Percentiles rank a stretch among this genome's conserved stretches.
Conservation (phyloP, 2,888 invertebrate genomes). For the Catocala nupta region DNA sequence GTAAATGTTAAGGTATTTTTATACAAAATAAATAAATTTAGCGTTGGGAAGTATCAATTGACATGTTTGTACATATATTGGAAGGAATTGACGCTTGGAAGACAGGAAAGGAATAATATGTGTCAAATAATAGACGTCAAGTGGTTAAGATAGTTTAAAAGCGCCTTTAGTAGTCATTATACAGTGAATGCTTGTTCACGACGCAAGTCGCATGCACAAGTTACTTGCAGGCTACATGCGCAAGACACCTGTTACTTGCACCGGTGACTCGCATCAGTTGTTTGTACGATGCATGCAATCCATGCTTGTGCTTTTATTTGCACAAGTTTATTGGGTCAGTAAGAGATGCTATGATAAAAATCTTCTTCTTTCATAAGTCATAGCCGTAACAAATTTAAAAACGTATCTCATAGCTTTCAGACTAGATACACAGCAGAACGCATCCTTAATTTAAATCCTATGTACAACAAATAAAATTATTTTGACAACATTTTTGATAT, state of each 20-base stretch:
- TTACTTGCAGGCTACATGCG: too few relatives aligned
- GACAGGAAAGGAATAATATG: conserved; percentile 74
- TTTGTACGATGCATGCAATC: too few relatives aligned
- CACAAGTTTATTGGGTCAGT: too few relatives aligned
- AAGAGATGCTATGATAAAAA: too few relatives aligned
- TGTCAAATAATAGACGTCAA: conserved; percentile 46
- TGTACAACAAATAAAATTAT: conserved; percentile 44
- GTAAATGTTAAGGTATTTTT: neutral
- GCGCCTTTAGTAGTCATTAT: conserved; percentile 10
- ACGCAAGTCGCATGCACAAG: too few relatives aligned
- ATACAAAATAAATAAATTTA: conserved; percentile 33
- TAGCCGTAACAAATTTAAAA: conserved; percentile 32
- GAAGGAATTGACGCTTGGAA: conserved; percentile 86
- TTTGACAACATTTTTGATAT: conserved; percentile 16
- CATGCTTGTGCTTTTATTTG: too few relatives aligned
- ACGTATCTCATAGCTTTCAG: conserved; percentile 55
- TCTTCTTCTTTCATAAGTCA: conserved; percentile 6
- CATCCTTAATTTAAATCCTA: conserved; percentile 22
- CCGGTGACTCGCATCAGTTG: too few relatives aligned
- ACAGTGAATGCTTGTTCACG: neutral
- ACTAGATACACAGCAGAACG: conserved; percentile 71
- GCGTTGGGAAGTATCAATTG: conserved; percentile 78
- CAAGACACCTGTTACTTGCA: too few relatives aligned
- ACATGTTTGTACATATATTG: conserved; percentile 81
- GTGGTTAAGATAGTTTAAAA: conserved; percentile 8